A percentile compares a stretch with the other conserved stretches of the same genome.
Conservation (phyloP, 2,797 vertebrate genomes). For the Cynodonichthys magdalenae region DNA sequence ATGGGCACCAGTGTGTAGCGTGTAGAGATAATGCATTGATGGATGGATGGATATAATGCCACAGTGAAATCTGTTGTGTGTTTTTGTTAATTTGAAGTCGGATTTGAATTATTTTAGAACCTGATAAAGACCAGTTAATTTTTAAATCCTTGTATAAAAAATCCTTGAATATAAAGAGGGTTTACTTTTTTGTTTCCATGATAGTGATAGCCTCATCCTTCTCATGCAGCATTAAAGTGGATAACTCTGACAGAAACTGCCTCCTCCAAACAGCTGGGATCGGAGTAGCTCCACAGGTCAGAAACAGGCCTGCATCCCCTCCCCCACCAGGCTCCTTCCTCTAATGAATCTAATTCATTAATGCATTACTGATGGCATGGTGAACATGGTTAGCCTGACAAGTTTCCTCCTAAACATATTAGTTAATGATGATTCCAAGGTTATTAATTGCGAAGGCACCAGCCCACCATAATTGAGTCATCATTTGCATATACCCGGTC, state of each 20-base stretch:
- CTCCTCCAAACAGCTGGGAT: slow-evolving; percentile 29
- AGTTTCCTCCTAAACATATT: slow-evolving; percentile 83
- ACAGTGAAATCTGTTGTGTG: no score
- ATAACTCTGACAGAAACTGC: slow-evolving; percentile 15
- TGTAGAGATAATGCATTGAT: no score
- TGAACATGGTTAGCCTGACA: slow-evolving; percentile 82
- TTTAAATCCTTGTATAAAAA: no score
- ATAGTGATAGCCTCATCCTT: not conserved
- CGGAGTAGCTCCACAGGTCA: slow-evolving; percentile 66
- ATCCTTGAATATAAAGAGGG: no score
- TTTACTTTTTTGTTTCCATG: no score
- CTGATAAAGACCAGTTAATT: no score
- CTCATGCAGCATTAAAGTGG: not conserved
- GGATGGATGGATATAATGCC: no score
- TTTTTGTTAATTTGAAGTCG: no score
- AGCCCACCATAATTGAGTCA: slow-evolving; percentile 82
- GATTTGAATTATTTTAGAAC: no score
- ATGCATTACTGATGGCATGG: slow-evolving; percentile 78
- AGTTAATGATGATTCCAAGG: slow-evolving; percentile 82
- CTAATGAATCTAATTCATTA: slow-evolving; percentile 81
- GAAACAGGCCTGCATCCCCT: slow-evolving; percentile 52
- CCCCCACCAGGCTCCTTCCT: slow-evolving; percentile 35
- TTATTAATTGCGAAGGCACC: slow-evolving; percentile 82
- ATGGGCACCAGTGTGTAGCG: no score
- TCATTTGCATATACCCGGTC: slow-evolving; percentile 84